These are phyloP conservation scores for Callocephalon fimbriatum DNA, from an alignment of 2,113 vertebrate genomes.

Conservation along the genomic window DNA sequence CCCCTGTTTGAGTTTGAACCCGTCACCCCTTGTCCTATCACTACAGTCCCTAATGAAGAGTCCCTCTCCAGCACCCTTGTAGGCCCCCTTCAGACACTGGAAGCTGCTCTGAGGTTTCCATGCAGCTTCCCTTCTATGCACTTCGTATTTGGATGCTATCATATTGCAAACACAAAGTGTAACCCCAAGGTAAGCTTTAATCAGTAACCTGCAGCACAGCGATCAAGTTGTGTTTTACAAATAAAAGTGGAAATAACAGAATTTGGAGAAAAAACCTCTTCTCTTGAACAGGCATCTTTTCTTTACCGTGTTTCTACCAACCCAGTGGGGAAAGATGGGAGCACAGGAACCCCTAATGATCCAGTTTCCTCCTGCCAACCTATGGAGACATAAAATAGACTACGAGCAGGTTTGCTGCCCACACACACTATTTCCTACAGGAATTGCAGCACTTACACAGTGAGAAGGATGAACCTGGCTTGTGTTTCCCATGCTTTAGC, in stretches of 20 bases:
- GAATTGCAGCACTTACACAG: neutral
- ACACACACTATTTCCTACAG: neutral
- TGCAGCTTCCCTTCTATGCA: neutral
- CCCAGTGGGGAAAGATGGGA: neutral
- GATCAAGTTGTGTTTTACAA: neutral
- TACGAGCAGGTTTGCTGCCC: neutral
- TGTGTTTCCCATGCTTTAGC: accelerated
- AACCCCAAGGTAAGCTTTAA: neutral
- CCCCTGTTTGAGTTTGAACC: neutral
- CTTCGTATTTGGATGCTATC: neutral
- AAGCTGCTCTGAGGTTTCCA: neutral
- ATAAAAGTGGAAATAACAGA: neutral
- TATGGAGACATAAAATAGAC: neutral
- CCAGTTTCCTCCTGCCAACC: neutral
- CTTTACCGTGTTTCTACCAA: neutral
- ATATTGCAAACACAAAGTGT: neutral
- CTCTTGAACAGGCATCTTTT: neutral
- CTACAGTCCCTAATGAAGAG: neutral
- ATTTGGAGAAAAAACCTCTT: neutral
- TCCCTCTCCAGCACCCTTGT: neutral
- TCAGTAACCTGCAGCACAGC: neutral
- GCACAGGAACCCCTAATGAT: neutral
- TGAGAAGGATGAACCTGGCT: accelerated
- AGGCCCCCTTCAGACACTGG: neutral
- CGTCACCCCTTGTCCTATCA: neutral